A percentile compares a stretch with the other conserved stretches of the same genome.
Evolutionary conservation across 2,113 vertebrate genomes (phyloP).

Genomic region (Terrapene triunguis): DNA sequence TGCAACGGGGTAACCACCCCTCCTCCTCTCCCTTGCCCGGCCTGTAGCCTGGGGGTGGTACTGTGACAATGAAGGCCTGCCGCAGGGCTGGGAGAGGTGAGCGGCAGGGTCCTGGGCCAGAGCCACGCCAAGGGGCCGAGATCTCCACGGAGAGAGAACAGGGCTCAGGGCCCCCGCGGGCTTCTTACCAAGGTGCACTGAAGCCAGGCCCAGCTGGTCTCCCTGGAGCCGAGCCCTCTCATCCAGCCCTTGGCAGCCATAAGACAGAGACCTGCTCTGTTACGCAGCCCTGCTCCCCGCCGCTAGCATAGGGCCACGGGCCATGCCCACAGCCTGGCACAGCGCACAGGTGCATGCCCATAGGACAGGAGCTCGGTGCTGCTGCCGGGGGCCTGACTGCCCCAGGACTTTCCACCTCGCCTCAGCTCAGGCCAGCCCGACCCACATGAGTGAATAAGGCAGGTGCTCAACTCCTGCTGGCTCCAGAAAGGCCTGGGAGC

Average conservation of each 20-base stretch:
- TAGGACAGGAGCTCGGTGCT: background rate
- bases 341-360: background rate
- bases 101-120: background rate
- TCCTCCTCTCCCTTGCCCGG: background rate
- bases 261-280: no score
- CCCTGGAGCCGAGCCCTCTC: background rate
- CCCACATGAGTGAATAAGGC: background rate
- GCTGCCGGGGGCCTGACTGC: background rate
- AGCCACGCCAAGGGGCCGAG: background rate
- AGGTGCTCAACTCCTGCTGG: background rate
- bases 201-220: background rate
- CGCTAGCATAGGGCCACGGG: background rate
- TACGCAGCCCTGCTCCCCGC: no score
- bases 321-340: background rate
- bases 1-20: background rate
- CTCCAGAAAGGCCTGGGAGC: background rate
- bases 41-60: background rate
- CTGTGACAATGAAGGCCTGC: no score
- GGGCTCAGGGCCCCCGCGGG: background rate
- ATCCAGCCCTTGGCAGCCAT: no score
- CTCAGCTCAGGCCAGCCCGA: background rate
- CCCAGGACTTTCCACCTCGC: background rate
- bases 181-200: background rate
- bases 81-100: no score
- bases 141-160: background rate